Conservation (phyloP, 2,888 invertebrate species). For the Oxystoma pomonae region DNA sequence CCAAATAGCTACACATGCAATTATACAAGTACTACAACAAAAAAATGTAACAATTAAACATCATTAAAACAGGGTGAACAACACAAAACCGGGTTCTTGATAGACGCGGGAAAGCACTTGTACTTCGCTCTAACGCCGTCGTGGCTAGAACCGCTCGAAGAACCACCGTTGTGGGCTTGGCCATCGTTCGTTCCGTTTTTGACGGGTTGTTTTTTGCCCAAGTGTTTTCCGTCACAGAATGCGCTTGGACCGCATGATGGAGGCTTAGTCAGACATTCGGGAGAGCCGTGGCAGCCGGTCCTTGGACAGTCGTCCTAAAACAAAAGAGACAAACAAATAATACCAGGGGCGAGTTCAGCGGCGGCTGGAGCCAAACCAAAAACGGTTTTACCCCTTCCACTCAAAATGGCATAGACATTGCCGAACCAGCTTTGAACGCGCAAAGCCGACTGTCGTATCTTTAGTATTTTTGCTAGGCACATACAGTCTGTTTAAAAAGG, state of each 20-base stretch:
- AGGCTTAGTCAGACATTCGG: constrained; percentile 48
- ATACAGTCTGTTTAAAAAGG: too few relatives aligned
- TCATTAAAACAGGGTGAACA: constrained; percentile 5
- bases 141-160: not conserved
- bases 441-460: too few relatives aligned
- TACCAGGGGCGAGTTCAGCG: too few relatives aligned
- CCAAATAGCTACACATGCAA: too few relatives aligned
- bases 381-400: too few relatives aligned
- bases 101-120: constrained; percentile 31
- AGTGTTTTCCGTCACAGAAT: constrained; percentile 28
- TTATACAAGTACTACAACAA: too few relatives aligned
- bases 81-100: constrained; percentile 25
- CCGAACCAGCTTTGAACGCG: too few relatives aligned
- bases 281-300: constrained; percentile 49
- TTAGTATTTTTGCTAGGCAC: too few relatives aligned
- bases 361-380: too few relatives aligned
- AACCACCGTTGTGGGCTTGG: not conserved
- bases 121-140: constrained; percentile 19
- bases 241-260: constrained; percentile 49
- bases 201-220: constrained; percentile 18
- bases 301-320: constrained; percentile 56
- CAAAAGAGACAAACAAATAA: too few relatives aligned
- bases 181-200: constrained; percentile 3
- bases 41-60: too few relatives aligned
- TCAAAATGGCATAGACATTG: too few relatives aligned